Conservation (phyloP, 2,113 vertebrate genomes). For the Tinamus guttatus region DNA sequence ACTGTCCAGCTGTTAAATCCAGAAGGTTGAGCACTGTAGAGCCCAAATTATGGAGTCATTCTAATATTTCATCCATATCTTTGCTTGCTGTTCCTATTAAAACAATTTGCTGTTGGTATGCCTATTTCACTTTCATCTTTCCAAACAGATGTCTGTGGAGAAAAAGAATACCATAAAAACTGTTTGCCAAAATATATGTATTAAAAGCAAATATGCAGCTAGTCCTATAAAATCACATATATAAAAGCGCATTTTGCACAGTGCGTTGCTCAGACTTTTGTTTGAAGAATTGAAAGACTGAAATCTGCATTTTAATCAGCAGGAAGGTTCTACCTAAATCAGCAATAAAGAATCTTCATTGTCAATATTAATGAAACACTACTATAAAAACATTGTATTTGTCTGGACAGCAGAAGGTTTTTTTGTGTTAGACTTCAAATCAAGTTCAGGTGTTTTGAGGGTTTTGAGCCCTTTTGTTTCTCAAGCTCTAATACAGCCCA, state of each 20-base stretch:
- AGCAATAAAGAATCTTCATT: neutral
- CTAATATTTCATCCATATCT: neutral
- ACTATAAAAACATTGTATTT: neutral
- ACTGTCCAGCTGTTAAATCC: neutral
- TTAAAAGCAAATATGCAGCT: neutral
- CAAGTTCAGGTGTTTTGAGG: neutral
- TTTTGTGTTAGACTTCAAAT: neutral
- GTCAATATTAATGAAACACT: neutral
- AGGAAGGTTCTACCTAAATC: neutral
- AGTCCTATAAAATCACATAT: neutral
- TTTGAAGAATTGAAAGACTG: neutral
- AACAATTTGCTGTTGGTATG: neutral
- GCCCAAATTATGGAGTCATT: neutral
- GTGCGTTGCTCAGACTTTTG: neutral
- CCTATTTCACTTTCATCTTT: neutral
- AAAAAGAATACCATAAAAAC: neutral
- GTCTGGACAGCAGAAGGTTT: neutral
- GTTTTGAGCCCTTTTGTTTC: neutral
- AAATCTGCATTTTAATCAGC: neutral
- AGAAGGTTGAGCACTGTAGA: neutral
- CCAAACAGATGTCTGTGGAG: neutral
- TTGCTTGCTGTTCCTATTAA: neutral
- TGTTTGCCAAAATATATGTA: neutral
- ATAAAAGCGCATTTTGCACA: neutral
- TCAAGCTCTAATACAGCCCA: neutral